These are phyloP conservation scores for Manis crassicaudata DNA, from an alignment of 2,797 vertebrate genomes.

Conservation along the genomic window DNA sequence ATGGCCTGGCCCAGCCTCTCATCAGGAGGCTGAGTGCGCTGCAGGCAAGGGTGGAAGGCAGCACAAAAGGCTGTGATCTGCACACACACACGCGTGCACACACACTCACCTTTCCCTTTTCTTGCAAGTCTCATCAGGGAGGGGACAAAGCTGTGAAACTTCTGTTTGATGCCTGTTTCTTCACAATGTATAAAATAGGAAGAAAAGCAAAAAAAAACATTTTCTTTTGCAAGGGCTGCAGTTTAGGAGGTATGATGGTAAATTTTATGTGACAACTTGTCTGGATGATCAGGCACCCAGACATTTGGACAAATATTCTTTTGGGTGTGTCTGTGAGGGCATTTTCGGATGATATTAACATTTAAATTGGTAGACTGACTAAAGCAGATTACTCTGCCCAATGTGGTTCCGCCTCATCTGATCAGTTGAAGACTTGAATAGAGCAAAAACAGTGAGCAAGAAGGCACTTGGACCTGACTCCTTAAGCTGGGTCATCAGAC, in stretches of 20 bases:
- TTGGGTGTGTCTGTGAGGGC: not conserved
- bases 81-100: not conserved
- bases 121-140: not conserved
- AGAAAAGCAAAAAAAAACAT: slow-evolving; percentile 57
- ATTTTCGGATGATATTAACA: not conserved
- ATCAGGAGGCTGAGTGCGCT: too few species aligned
- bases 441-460: not conserved
- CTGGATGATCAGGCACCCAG: not conserved
- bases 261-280: not conserved
- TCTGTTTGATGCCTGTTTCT: not conserved
- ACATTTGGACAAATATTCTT: not conserved
- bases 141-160: not conserved
- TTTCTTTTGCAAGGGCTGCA: slow-evolving; percentile 84
- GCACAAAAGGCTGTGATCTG: not conserved
- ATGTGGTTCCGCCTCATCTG: not conserved
- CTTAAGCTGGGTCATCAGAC: not conserved
- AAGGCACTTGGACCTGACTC: not conserved
- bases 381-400: not conserved
- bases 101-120: not conserved
- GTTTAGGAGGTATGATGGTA: slow-evolving; percentile 80
- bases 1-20: not conserved
- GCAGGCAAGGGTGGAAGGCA: not conserved
- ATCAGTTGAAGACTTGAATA: not conserved
- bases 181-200: not conserved
- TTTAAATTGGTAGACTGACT: not conserved